Evolutionary conservation across 2,888 invertebrate genomes (phyloP), one percentile per base, ranked within the genome.

Genomic region (Scaptomyza reducta): DNA sequence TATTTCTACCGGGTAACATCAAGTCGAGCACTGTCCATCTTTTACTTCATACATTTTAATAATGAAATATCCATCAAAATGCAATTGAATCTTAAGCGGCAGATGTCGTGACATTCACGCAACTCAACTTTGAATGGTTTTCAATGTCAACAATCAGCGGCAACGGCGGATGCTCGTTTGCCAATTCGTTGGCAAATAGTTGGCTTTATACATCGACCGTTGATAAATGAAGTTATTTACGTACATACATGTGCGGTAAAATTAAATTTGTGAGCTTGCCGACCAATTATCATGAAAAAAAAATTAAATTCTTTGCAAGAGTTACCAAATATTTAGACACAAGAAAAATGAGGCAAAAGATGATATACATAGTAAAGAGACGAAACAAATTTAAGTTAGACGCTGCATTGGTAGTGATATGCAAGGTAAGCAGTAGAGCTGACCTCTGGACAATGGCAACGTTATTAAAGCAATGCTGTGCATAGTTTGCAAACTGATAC

Each of bases 391-490:
- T 80, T 80, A 86, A 82, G 74, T 83, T 78, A 49, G 45, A 55
- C 53, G 18, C 53, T 40, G 54, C 49, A 55, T 9, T 10, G 13
- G 16, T 14, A 11, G 11, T 4, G 6, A 38, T 14, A 59, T 61
- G 46, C 51, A 49, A 55, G 44, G 44, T 64, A 46, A 45, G 33
- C 18, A 35, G 25, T 46, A 9, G 7, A 50, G 50, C 40, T 16
- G 16, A 62, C 13, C 58, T 33, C 44, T 33, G 35, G 53, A 57
- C 40, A 35, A 40, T 18, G 40, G 51, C 50, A 66, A 69, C 73
- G 74, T 74, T 77, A 87, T 84, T 84, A 87, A 87, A 84, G 79
- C 73, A 58, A 85, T 74, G 64, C 75, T 62, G 70, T 73, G 70
- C 75, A 77, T 77, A 82, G 79, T 87, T 84, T 67, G 49, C 35